phyloP scores from a whole-genome alignment of 2,888 invertebrate species.

The Scaptomyza polygonia region DNA sequence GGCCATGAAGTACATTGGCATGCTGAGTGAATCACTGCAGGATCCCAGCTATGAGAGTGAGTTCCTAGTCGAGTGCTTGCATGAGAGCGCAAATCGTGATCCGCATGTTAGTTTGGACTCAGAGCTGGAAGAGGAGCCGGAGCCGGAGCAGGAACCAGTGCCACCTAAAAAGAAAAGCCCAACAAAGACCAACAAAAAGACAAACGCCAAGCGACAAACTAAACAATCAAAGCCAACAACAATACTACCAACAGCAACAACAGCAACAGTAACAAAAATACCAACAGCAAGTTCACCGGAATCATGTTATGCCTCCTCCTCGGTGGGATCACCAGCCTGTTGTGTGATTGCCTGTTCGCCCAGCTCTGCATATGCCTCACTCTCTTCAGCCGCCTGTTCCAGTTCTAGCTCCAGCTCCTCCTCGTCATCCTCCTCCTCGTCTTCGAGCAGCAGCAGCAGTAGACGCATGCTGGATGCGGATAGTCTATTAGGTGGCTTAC shows the following conservation, averaged over 20 bases:
- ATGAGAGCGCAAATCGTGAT: slow-evolving; percentile 63
- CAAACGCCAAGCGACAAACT: slow-evolving; percentile 53
- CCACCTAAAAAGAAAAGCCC: slow-evolving; percentile 45
- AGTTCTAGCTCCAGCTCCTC: slow-evolving; percentile 26
- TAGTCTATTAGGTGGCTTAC: slow-evolving; percentile 55
- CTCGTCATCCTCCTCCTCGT: slow-evolving; percentile 7
- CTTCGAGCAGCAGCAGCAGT: slow-evolving; percentile 7
- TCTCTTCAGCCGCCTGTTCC: slow-evolving; percentile 58
- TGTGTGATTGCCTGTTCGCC: slow-evolving; percentile 62
- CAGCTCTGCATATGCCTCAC: slow-evolving; percentile 69
- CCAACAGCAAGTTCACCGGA: slow-evolving; percentile 58
- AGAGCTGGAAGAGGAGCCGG: slow-evolving; percentile 33
- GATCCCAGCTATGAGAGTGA: slow-evolving; percentile 83
- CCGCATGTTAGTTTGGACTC: slow-evolving; percentile 37
- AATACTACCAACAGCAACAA: slow-evolving; percentile 5
- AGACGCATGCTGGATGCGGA: slow-evolving; percentile 65
- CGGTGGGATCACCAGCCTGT: slow-evolving; percentile 68
- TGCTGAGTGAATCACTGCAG: slow-evolving; percentile 88
- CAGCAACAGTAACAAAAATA: slow-evolving; percentile 1
- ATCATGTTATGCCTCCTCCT: slow-evolving; percentile 67
- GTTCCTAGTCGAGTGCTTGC: slow-evolving; percentile 75
- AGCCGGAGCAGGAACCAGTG: slow-evolving; percentile 28
- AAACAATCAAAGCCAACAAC: slow-evolving; percentile 41
- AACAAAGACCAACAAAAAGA: slow-evolving; percentile 47
- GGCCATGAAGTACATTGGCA: slow-evolving; percentile 94